These are phyloP conservation scores for Dioctria linearis DNA, from an alignment of 2,888 invertebrate species.

Conservation along the genomic window DNA sequence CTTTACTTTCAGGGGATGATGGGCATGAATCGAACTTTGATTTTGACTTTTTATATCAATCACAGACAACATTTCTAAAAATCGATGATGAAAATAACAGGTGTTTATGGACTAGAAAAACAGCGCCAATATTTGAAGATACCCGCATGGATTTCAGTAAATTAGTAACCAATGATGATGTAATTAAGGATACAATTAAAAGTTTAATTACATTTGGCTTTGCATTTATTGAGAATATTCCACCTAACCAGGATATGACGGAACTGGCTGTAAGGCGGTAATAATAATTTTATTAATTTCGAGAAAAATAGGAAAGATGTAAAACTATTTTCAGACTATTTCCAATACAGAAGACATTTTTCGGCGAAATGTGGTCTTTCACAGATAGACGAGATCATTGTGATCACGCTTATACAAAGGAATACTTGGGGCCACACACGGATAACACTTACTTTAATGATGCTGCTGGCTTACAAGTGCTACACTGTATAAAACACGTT, in stretches of 20 bases:
- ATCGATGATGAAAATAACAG: conserved; percentile 62
- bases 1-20: conserved; percentile 73
- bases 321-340: conserved; percentile 73
- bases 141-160: conserved; percentile 70
- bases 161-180: conserved; percentile 72
- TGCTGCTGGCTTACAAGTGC: conserved; percentile 78
- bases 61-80: conserved; percentile 32
- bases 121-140: conserved; percentile 69
- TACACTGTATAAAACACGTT: conserved; percentile 74
- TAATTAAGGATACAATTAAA: conserved; percentile 72
- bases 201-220: conserved; percentile 68
- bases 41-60: conserved; percentile 71
- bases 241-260: conserved; percentile 67
- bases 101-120: conserved; percentile 73
- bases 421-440: conserved; percentile 80
- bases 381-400: conserved; percentile 74
- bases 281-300: background rate
- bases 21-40: conserved; percentile 73
- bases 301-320: background rate
- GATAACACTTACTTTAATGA: conserved; percentile 86
- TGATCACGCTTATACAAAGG: conserved; percentile 82
- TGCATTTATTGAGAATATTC: conserved; percentile 68
- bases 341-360: conserved; percentile 79
- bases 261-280: conserved; percentile 71
- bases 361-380: conserved; percentile 83